Evolutionary conservation across 2,797 vertebrate genomes (phyloP), one percentile per base, ranked within the genome.

Genomic region (Thunnus albacares): DNA sequence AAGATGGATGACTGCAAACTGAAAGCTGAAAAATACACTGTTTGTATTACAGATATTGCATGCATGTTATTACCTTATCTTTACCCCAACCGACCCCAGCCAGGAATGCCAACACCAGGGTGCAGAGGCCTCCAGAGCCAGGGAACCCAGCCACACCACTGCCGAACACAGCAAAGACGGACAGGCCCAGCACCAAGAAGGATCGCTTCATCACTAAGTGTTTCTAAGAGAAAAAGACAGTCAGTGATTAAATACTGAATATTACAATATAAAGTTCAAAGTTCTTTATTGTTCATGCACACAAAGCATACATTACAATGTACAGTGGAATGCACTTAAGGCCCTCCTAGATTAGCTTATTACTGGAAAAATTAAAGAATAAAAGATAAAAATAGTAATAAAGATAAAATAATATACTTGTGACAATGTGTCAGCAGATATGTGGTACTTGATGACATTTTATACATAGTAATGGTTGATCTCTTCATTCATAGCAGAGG

Each of bases 91-190:
- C 96, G 1, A 97, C 28, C 57, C 98, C 97, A 55, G 97, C 97
- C 47, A 99, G 91, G 93, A 99, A 99, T 7, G 98, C 95, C 87
- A 98, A 89, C 75, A 99, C 96, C 80, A 99, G 87, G 0, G 97
- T 98, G 82, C 97, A 99, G 51, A 99, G 96, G 49, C 98, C 98
- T 90, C 98, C 98, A 3, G 98, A 97, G n/a, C 98, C 98, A 1
- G 97, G 98, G 84, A 98, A 97, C 1, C 97, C 96, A 1, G 96
- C 96, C 62, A 95, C 87, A 6, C 87, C 73, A 9, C 97, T 99
- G 86, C 96, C 96, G 81, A 99, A 99, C 87, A 98, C 95, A 2
- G 97, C 96, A 63, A 99, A 96, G 82, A 98, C 90, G 0, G 97
- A 95, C 62, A 99, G 91, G 14, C 96, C 97, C 84, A 98, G 89